Conservation (phyloP, 1,140 invertebrate species). For the Bombus fervidus region DNA sequence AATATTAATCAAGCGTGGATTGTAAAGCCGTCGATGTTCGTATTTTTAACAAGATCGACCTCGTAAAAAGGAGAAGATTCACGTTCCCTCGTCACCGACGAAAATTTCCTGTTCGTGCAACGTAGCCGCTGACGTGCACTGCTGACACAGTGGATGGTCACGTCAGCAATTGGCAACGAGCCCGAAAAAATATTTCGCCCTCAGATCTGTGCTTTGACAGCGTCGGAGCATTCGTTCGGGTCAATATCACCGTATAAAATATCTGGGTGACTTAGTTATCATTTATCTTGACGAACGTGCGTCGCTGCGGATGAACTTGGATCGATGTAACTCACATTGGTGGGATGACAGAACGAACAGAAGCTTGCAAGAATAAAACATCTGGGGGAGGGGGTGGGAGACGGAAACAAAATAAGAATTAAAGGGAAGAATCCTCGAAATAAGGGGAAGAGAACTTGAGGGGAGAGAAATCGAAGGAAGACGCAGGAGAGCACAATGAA, state of each 20-base stretch:
- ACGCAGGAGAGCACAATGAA: background rate
- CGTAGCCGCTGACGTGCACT: slow-evolving; percentile 51
- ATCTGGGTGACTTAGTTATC: slow-evolving; percentile 31
- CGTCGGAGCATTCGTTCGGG: slow-evolving; percentile 18
- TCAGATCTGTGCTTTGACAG: slow-evolving; percentile 43
- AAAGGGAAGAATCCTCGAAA: background rate
- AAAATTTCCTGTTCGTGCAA: slow-evolving; percentile 39
- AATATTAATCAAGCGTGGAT: slow-evolving; percentile 3
- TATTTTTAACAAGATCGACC: slow-evolving; percentile 21
- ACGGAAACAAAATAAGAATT: background rate
- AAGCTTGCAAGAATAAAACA: too few species aligned
- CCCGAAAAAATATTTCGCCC: slow-evolving; percentile 64
- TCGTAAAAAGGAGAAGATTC: background rate
- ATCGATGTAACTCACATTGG: too few species aligned
- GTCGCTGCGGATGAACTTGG: background rate
- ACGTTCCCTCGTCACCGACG: slow-evolving; percentile 12
- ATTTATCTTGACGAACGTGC: background rate
- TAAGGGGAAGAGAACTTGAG: too few species aligned
- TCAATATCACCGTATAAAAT: slow-evolving; percentile 43
- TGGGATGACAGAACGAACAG: too few species aligned
- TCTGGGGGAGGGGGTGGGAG: background rate
- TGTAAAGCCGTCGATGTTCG: slow-evolving; percentile 23
- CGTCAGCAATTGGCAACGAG: slow-evolving; percentile 60
- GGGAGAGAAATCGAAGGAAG: background rate
- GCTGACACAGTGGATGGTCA: slow-evolving; percentile 53